These are phyloP conservation scores for Anas bernieri DNA, from an alignment of 2,797 vertebrate species.

Conservation along the genomic window DNA sequence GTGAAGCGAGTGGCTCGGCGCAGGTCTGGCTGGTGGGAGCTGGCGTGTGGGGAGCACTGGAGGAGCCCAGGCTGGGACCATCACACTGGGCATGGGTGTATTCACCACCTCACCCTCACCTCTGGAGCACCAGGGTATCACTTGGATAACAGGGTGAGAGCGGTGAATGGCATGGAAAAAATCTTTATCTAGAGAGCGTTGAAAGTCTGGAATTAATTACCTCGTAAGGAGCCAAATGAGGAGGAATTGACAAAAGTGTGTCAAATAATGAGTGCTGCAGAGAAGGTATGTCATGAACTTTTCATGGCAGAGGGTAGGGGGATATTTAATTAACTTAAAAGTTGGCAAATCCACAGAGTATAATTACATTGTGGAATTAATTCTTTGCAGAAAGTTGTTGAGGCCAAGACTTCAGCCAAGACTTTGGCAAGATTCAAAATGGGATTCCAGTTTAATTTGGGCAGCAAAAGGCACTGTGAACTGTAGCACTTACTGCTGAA, in stretches of 20 bases:
- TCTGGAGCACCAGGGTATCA: accelerated
- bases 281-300: slow-evolving; percentile 36
- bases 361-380: slow-evolving; percentile 53
- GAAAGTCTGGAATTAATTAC: slow-evolving; percentile 31
- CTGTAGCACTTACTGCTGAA: neutral
- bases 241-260: neutral
- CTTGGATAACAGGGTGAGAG: neutral
- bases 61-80: neutral
- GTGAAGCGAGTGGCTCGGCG: accelerated
- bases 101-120: neutral
- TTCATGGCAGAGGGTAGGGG: neutral
- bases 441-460: neutral
- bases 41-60: neutral
- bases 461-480: neutral
- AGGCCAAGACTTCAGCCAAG: neutral
- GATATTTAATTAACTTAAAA: slow-evolving; percentile 49
- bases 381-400: neutral
- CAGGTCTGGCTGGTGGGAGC: neutral
- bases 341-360: slow-evolving; percentile 1
- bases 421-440: neutral
- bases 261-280: slow-evolving; percentile 21
- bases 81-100: accelerated
- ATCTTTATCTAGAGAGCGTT: neutral
- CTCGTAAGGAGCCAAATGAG: neutral
- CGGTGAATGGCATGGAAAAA: neutral